Base-by-base conservation (phyloP, 2,888 invertebrate species). In the Agonopterix arenella region DNA sequence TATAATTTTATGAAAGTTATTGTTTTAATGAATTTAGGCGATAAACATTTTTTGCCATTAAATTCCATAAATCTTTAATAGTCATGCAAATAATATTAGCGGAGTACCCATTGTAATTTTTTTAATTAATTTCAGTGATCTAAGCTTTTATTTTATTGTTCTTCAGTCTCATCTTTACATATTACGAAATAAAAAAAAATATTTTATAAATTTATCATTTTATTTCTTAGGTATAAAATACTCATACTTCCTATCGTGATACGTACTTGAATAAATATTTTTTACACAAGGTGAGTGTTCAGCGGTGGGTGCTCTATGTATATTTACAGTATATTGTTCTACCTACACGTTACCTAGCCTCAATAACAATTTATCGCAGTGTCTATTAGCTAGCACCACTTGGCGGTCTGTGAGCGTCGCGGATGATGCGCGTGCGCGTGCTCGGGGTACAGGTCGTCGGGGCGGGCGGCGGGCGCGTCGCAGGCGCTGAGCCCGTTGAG, bases 361-460 rank as follows among this genome's bases (percentile, higher is more conserved):
- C 37, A 37, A 49, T 40, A 48, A 36, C 2, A 16, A 41, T 8
- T 11, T 43, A 36, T 38, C 45, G 36, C 36, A 36, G 44, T 28
- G 28, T 28, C 28, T 28, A 28, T 5, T 28, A 28, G 28, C 59
- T 73, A 83, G 69, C 83, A 83, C 82, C 83, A 83, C 54, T 76
- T 77, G 52, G 70, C 66, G 44, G 11, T 55, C 52, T 43, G 11
- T 8, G 64, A 66, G 1, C 56, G 55, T 57, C 53, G 2, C 70
- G 71, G 53, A 67, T 73, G 9, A 62, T 52, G 36, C 71, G 61
- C 28, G 54, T 71, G 73, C 36, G 69, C 61, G 41, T 64, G 61
- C 44, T 79, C 80, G 2, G 86, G 84, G 64, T 88, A 86, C 38
- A 84, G 66, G 58, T 73, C 77, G 60, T 86, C 88, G 4, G n/a